phyloP scores from a whole-genome alignment of 2,113 vertebrate genomes.

The Microcebus murinus region DNA sequence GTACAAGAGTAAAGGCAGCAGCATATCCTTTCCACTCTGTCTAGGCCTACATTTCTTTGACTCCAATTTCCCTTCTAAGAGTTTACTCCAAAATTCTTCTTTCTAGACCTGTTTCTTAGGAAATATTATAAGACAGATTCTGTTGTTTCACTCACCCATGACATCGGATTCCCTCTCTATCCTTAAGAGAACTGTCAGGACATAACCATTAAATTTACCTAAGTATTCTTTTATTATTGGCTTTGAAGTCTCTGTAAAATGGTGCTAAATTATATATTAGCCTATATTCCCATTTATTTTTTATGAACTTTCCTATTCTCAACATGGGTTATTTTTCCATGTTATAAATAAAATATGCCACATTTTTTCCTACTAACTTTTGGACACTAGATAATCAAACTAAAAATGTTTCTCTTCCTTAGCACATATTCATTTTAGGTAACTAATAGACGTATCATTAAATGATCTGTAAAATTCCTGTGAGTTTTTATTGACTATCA shows the following conservation, averaged over 20 bases:
- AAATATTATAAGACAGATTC: not conserved
- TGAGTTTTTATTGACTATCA: not conserved
- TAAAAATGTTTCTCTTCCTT: slow-evolving; percentile 13
- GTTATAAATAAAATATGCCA: slow-evolving; percentile 54
- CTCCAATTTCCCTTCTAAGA: not conserved
- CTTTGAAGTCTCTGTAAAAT: slow-evolving; percentile 39
- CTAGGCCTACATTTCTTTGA: not conserved
- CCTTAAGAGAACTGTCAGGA: not conserved
- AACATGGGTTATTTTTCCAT: not conserved
- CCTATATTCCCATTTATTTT: not conserved
- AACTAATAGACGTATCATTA: not conserved
- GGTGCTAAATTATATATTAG: not conserved
- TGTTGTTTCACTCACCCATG: not conserved
- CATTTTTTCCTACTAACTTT: slow-evolving; percentile 9
- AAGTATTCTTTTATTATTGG: not conserved
- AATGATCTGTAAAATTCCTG: not conserved
- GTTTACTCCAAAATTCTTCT: not conserved
- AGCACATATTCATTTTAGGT: not conserved
- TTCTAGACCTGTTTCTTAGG: not conserved
- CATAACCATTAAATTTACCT: not conserved
- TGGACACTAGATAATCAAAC: not conserved
- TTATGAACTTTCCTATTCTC: not conserved
- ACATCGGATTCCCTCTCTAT: not conserved
- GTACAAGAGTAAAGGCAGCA: not conserved
- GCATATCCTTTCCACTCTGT: not conserved